Base-by-base conservation (phyloP, 2,113 vertebrate species). In the Burhinus bistriatus region DNA sequence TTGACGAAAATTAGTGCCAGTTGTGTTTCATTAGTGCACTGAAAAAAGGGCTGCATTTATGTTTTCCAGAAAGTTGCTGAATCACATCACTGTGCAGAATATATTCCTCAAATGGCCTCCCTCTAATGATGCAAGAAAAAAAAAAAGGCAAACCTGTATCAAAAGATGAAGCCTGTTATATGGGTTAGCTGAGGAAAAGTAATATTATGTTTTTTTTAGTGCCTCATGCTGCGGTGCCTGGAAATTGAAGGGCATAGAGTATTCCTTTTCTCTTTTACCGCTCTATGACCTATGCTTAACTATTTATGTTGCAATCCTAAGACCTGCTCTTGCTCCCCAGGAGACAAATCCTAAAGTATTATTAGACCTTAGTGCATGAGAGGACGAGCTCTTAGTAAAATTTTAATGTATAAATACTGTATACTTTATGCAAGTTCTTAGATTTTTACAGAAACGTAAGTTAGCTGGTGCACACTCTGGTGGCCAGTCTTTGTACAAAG, bases 41-140 rank as follows among this genome's bases (percentile, higher is more conserved):
- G 4, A 91, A 70, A 82, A 95, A 77, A 93, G 30, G 42, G 64
- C 59, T 86, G 57, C 80, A 30, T 78, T 93, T 76, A 58, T 91
- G n/a, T 89, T 96, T 89, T 73, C 66, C 75, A 83, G 58, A 94
- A 94, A 96, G 69, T 38, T 96, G 93, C 90, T 96, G 96, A 97
- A 93, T 97, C 94, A 97, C 64, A 81, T 49, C 47, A 34, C 77
- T 70, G 19, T 75, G 45, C 42, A 61, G 70, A 87, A 29, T 18
- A 25, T 51, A 45, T 66, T 93, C 71, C 79, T 95, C 70, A 95
- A 69, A 85, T 65, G 51, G 58, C 38, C 45, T 72, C 73, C 86
- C 71, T 73, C 32, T 69, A 73, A 21, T 27, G 49, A 68, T 34
- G 47, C 19, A 57, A 30, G 12, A 5, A 7, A 69, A 52, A 59